phyloP scores from a whole-genome alignment of 2,888 invertebrate genomes.

The Temnothorax rugatulus region DNA sequence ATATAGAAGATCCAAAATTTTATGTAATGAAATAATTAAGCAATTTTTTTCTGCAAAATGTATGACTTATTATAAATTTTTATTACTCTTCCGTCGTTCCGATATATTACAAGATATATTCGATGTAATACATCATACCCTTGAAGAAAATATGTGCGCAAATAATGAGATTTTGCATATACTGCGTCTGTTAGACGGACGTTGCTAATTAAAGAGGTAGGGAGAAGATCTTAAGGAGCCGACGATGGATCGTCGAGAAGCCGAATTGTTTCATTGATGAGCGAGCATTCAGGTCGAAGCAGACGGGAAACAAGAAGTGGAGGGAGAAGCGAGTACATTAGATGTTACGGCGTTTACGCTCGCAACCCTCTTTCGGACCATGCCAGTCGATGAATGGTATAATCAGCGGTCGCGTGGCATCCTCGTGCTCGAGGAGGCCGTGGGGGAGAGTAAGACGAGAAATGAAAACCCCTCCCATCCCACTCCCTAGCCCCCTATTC shows the following conservation, averaged over 20 bases:
- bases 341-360: conserved; percentile 83
- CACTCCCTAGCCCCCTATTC: conserved; percentile 77
- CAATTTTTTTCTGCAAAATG: neutral
- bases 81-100: neutral
- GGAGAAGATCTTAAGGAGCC: conserved; percentile 68
- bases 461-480: conserved; percentile 65
- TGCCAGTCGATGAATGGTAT: conserved; percentile 85
- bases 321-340: conserved; percentile 43
- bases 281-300: conserved; percentile 81
- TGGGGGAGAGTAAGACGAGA: conserved; percentile 38
- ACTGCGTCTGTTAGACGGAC: neutral
- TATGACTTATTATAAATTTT: neutral
- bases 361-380: conserved; percentile 82
- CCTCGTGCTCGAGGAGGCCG: conserved; percentile 72
- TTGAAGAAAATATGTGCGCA: neutral
- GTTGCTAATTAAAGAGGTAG: conserved; percentile 24
- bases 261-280: conserved; percentile 85
- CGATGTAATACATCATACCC: neutral
- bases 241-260: conserved; percentile 65
- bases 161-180: conserved; percentile 8
- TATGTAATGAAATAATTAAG: neutral
- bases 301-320: conserved; percentile 59
- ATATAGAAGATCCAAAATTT: neutral
- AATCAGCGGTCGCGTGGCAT: conserved; percentile 86
- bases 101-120: neutral